Evolutionary conservation across 2,888 invertebrate genomes (phyloP).

Genomic region (Schizotus pectinicornis): DNA sequence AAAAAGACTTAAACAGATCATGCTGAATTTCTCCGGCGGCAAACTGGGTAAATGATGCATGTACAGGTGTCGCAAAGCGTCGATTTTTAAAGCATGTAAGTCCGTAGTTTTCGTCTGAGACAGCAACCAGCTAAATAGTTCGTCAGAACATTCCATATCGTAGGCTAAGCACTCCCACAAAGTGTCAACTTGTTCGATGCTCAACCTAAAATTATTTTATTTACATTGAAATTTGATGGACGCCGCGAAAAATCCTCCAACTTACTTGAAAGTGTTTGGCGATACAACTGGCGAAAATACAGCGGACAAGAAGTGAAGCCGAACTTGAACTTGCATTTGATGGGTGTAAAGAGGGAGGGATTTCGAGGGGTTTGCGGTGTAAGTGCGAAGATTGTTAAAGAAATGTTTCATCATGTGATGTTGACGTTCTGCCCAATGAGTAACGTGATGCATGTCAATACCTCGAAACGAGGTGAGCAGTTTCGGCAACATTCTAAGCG

Average conservation of each 20-base stretch:
- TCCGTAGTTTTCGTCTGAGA: constrained; percentile 92
- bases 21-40: constrained; percentile 87
- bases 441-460: constrained; percentile 85
- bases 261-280: constrained; percentile 82
- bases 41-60: constrained; percentile 87
- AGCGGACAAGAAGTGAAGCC: constrained; percentile 89
- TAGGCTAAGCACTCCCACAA: constrained; percentile 91
- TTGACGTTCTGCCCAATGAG: constrained; percentile 92
- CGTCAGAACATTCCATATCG: constrained; percentile 86
- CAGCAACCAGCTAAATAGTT: constrained; percentile 91
- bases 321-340: constrained; percentile 88
- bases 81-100: constrained; percentile 87
- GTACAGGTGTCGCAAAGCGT: constrained; percentile 86
- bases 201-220: constrained; percentile 69
- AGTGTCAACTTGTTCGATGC: constrained; percentile 87
- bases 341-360: constrained; percentile 68
- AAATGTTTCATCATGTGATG: constrained; percentile 93
- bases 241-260: too few relatives aligned
- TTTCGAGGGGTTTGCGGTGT: constrained; percentile 60
- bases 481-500: constrained; percentile 86
- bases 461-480: constrained; percentile 87
- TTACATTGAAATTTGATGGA: too few relatives aligned
- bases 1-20: constrained; percentile 89
- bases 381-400: constrained; percentile 85
- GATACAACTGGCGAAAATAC: constrained; percentile 91